Percentiles rank a stretch among this genome's conserved stretches.
Conservation (phyloP, 1,140 invertebrate species). For the Cecropterus lyciades region DNA sequence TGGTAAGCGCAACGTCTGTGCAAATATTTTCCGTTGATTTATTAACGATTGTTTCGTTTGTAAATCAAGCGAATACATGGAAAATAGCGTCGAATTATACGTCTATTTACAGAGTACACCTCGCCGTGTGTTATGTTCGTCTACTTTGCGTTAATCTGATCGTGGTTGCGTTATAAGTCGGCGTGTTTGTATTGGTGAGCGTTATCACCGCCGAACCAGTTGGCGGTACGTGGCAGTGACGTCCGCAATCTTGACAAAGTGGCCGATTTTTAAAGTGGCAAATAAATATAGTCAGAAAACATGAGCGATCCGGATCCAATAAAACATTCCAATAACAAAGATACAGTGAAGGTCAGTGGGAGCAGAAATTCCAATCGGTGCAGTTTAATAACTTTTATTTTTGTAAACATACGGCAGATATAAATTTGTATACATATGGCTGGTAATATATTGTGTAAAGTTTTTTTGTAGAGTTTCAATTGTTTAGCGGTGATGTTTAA, state of each 20-base stretch:
- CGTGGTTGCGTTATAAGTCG: constrained; percentile 46
- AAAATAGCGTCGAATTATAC: constrained; percentile 48
- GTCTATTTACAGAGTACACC: constrained; percentile 47
- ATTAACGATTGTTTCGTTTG: constrained; percentile 63
- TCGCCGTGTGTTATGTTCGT: constrained; percentile 35
- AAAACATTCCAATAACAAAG: constrained; percentile 44
- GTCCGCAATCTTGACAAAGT: constrained; percentile 39
- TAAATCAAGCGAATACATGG: constrained; percentile 47
- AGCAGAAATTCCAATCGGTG: constrained; percentile 20
- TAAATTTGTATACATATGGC: constrained; percentile 5
- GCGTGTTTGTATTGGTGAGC: constrained; percentile 47
- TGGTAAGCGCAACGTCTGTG: constrained; percentile 44
- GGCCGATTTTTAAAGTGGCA: constrained; percentile 37
- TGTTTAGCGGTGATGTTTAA: not conserved
- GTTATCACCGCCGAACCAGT: constrained; percentile 59
- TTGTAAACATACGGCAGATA: constrained; percentile 7
- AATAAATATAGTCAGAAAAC: constrained; percentile 42
- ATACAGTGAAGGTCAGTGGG: constrained; percentile 43
- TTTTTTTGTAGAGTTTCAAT: too few relatives aligned
- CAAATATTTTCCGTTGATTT: constrained; percentile 60
- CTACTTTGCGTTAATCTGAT: constrained; percentile 49
- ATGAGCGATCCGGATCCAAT: constrained; percentile 58
- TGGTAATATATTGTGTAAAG: constrained; percentile 1
- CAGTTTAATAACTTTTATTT: constrained; percentile 14
- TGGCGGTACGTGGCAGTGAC: constrained; percentile 72